phyloP scores from a whole-genome alignment of 2,113 vertebrate genomes.

The Coryphaenoides rupestris region DNA sequence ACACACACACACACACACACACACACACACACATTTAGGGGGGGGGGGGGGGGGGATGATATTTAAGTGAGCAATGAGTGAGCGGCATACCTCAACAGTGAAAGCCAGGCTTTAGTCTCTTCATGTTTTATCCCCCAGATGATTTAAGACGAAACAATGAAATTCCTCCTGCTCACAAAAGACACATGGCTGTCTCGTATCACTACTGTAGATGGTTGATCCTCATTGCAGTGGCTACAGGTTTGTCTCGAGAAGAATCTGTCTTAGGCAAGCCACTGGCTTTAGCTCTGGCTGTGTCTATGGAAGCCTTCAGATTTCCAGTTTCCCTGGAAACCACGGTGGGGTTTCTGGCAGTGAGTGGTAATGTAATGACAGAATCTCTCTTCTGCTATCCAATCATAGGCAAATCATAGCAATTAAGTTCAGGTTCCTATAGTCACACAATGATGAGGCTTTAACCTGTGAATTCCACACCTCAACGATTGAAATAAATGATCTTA shows the following conservation, averaged over 20 bases:
- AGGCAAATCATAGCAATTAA: constrained; percentile 67
- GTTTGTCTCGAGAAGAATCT: constrained; percentile 76
- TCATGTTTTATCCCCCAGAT: constrained; percentile 32
- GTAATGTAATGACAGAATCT: constrained; percentile 70
- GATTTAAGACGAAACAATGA: constrained; percentile 40
- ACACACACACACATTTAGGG: no score
- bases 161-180: constrained; percentile 27
- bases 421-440: constrained; percentile 50
- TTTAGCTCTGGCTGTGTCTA: constrained; percentile 68
- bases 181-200: constrained; percentile 35
- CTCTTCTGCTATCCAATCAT: constrained; percentile 61
- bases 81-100: constrained; percentile 66
- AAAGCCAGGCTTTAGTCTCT: constrained; percentile 43
- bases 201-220: constrained; percentile 34
- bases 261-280: constrained; percentile 70
- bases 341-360: constrained; percentile 67
- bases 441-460: constrained; percentile 29
- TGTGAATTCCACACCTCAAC: constrained; percentile 18
- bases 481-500: no score
- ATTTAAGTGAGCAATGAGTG: constrained; percentile 8
- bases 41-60: no score
- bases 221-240: constrained; percentile 56
- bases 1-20: no score
- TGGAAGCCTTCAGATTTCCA: constrained; percentile 75
- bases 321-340: constrained; percentile 81